Evolutionary conservation across 1,140 invertebrate genomes (phyloP).

Genomic region (Drosophila subpulchrella): DNA sequence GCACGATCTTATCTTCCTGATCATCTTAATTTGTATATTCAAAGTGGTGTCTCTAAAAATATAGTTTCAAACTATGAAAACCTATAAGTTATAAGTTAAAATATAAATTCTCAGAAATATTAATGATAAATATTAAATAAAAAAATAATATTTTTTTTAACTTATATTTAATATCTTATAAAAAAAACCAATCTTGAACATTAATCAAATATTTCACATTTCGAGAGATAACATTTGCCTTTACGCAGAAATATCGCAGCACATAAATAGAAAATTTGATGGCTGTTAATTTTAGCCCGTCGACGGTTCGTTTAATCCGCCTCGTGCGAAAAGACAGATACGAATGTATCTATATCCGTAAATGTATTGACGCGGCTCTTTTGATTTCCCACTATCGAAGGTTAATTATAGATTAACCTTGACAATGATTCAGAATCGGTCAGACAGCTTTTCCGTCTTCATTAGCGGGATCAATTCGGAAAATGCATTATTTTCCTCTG

Average conservation of each 20-base stretch:
- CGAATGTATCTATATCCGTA: slow-evolving; percentile 5
- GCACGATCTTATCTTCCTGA: slow-evolving; percentile 5
- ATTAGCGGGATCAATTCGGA: slow-evolving; percentile 28
- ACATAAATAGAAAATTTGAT: slow-evolving; percentile 52
- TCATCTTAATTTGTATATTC: background rate
- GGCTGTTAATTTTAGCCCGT: slow-evolving; percentile 36
- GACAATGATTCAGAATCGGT: slow-evolving; percentile 29
- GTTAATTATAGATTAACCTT: slow-evolving; percentile 57
- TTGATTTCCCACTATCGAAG: slow-evolving; percentile 33
- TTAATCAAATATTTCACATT: background rate
- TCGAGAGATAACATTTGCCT: background rate
- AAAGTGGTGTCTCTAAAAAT: background rate
- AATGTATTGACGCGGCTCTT: background rate
- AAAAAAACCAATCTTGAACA: too few relatives aligned
- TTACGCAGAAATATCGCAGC: slow-evolving; percentile 12
- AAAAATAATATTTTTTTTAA: too few relatives aligned
- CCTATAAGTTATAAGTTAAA: too few relatives aligned
- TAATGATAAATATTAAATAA: too few relatives aligned
- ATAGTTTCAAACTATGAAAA: background rate
- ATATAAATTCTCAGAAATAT: too few relatives aligned
- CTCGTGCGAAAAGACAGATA: slow-evolving; percentile 16
- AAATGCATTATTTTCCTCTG: slow-evolving; percentile 21
- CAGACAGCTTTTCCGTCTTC: slow-evolving; percentile 32
- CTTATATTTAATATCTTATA: too few relatives aligned
- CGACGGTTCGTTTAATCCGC: slow-evolving; percentile 36